Percentiles rank a stretch among this genome's conserved stretches.
Conservation (phyloP, 2,888 invertebrate species). For the Andrena marginata region DNA sequence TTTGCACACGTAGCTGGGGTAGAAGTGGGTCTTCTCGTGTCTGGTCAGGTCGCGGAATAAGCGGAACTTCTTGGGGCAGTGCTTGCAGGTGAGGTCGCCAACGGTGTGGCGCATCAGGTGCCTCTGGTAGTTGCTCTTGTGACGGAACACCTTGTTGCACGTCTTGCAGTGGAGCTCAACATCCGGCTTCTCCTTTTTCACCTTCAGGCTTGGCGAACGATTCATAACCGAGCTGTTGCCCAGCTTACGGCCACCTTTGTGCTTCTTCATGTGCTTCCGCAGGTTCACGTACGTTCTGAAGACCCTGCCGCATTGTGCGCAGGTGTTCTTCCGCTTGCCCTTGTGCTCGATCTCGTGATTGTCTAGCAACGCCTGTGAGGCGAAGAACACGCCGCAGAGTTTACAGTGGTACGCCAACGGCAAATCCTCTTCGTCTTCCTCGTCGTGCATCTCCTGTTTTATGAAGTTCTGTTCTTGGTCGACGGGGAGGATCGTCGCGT, state of each 20-base stretch:
- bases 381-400: slow-evolving; percentile 77
- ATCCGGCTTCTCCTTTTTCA: slow-evolving; percentile 74
- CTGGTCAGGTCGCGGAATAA: slow-evolving; percentile 81
- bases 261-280: slow-evolving; percentile 81
- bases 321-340: slow-evolving; percentile 79
- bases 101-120: slow-evolving; percentile 80
- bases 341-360: slow-evolving; percentile 77
- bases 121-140: slow-evolving; percentile 82
- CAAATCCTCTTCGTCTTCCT: slow-evolving; percentile 74
- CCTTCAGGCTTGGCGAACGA: slow-evolving; percentile 49
- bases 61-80: slow-evolving; percentile 82
- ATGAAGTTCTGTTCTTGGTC: slow-evolving; percentile 51
- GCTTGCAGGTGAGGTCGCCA: slow-evolving; percentile 81
- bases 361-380: slow-evolving; percentile 73
- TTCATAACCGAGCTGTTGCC: slow-evolving; percentile 36
- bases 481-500: slow-evolving; percentile 19
- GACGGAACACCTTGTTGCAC: slow-evolving; percentile 81
- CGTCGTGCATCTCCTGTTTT: slow-evolving; percentile 70
- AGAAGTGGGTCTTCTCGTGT: slow-evolving; percentile 83
- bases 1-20: slow-evolving; percentile 82
- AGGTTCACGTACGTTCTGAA: slow-evolving; percentile 77
- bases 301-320: slow-evolving; percentile 79
- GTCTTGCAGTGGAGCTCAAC: slow-evolving; percentile 79
- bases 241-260: slow-evolving; percentile 71
- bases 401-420: slow-evolving; percentile 79